Base-by-base conservation (phyloP, 2,888 invertebrate species). In the Tolmerus cingulatus region DNA sequence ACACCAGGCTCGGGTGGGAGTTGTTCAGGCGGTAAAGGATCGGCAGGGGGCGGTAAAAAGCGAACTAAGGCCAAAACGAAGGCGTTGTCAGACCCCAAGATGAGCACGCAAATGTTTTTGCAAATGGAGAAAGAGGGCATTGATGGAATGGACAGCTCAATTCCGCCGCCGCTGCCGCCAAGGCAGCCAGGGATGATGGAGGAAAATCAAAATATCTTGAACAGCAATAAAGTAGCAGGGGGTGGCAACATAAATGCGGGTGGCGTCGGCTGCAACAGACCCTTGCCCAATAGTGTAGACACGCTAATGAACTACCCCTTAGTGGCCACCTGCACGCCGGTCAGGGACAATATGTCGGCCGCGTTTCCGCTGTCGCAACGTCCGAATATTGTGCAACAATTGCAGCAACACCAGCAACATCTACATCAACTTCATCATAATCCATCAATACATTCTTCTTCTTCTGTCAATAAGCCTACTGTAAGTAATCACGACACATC, bases 161-260 rank as follows among this genome's bases (percentile, higher is more conserved):
- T 91, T 89, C 94, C 94, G 87, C 95, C 95, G 89, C 95, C 95
- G 40, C 91, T 95, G 90, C 95, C 95, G 87, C 95, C 95, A 30
- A 93, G 95, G 89, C 93, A 94, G 90, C 93, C 93, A 14, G 93
- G 93, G 86, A 92, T 93, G 92, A 89, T 93, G 91, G 91, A 91
- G 74, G 93, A 93, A 89, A 89, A 90, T 66, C 89, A 89, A 88
- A 89, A 89, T 87, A 51, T 89, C 7, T 74, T 89, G 37, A 90
- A 89, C 40, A 88, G 86, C 51, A 88, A 87, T 43, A 89, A 89
- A 74, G 77, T 89, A 55, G 86, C 89, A 77, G 37, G 87, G 19
- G 86, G 87, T 23, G 82, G 82, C 34, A 82, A 82, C n/a, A 57
- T 82, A 57, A 82, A 30, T 66, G 66, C 14, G 37, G 88, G 86